Base-by-base conservation (phyloP, 1,140 invertebrate genomes). In the Fopius arisanus region DNA sequence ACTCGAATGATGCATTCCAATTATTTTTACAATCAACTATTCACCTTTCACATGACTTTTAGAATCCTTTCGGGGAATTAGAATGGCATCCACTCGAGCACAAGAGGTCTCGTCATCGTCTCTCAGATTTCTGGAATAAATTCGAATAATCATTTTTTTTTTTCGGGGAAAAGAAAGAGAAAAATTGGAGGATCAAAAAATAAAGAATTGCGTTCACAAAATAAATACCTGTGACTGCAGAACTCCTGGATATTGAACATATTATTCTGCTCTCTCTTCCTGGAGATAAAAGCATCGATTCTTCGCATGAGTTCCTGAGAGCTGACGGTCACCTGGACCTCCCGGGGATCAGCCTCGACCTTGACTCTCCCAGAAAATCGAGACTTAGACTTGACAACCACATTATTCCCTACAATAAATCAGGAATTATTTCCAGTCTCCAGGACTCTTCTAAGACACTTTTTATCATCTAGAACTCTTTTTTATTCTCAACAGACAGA, bases 31-130 rank as follows among this genome's bases (percentile, higher is more conserved):
- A n/a, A n/a, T n/a, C 19, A 68, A 19, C 70, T 72, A 37, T 77
- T 83, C 87, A 93, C 92, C 91, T 91, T 91, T 92, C 19, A 94
- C 87, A 83, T 93, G 92, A 80, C 91, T 90, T 86, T 92, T 94
- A 0, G 91, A 91, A 81, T 91, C 90, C 78, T 92, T 91, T 67
- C 89, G 85, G 77, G 90, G 90, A 41, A 91, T 79, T 74, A 93
- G 86, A 31, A 90, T 86, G n/a, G 92, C 91, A 85, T 93, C 90
- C 21, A 92, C 89, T 79, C 93, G 87, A 5, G 93, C 92, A 87
- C 92, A 93, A 33, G 90, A 90, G 76, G 79, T 82, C 73, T 89
- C 84, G 54, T 78, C 79, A 71, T 82, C 78, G 75, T 84, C 82
- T 73, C 78, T 84, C 33, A 78, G 69, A 67, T 80, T 78, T 63